phyloP scores from a whole-genome alignment of 2,113 vertebrate genomes.

The Lophochroa leadbeateri region DNA sequence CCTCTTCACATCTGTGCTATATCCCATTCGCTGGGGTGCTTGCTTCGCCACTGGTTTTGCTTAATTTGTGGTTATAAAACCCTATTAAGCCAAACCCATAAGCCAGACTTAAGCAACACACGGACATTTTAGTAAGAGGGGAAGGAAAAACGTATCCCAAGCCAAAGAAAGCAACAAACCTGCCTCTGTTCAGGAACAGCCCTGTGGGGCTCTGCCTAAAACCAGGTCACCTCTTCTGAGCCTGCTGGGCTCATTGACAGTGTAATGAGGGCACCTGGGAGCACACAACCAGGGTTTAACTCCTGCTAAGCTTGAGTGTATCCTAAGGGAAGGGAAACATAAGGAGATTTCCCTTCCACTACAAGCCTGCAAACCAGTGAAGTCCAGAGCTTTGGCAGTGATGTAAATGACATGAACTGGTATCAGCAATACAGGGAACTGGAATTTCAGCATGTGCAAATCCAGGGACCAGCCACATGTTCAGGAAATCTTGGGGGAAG shows the following conservation, averaged over 20 bases:
- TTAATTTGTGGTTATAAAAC: not conserved
- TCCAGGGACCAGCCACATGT: rapidly evolving
- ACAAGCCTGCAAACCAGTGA: rapidly evolving
- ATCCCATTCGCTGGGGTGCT: not conserved
- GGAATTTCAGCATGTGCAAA: not conserved
- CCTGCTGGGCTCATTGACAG: not conserved
- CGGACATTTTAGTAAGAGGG: not conserved
- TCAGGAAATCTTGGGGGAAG: not conserved
- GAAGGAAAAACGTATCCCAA: not conserved
- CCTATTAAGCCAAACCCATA: not conserved
- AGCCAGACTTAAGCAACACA: not conserved
- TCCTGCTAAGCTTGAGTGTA: not conserved
- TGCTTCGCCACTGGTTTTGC: not conserved
- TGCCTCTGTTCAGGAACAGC: rapidly evolving
- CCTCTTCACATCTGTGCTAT: rapidly evolving
- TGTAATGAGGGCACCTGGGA: not conserved
- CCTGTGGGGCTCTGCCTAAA: not conserved
- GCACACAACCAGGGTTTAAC: not conserved
- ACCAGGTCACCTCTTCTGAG: not conserved
- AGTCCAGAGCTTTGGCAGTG: not conserved
- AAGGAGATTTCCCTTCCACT: not conserved
- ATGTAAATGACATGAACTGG: rapidly evolving
- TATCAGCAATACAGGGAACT: rapidly evolving
- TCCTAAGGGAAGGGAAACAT: not conserved
- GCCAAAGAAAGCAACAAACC: not conserved